Base-by-base conservation (phyloP, 1,140 invertebrate genomes). In the Apocrypta bakeri region DNA sequence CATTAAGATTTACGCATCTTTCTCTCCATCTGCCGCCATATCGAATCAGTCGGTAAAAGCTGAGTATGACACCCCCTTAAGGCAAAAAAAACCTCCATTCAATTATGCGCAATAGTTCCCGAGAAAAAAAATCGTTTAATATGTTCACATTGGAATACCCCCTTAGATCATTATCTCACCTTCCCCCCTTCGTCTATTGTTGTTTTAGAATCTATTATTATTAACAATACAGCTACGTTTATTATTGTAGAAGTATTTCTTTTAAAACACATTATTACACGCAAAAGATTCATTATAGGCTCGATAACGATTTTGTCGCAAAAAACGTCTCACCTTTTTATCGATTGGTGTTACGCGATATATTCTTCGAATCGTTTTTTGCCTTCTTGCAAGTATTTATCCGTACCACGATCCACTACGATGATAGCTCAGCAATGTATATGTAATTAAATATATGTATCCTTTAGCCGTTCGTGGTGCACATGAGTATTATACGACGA, bases 401-500 rank as follows among this genome's bases (percentile, higher is more conserved):
- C 63, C 21, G 21, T 33, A 79, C 29, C 68, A 71, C 66, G 21
- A 69, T 69, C 27, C 27, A 33, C 24, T 61, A 12, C n/a, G 68
- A 63, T 42, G 64, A 61, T 42, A 79, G 6, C 48, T 33, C 17
- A 71, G n/a, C 14, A 33, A 71, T 79, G 64, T 79, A 56, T 37
- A 29, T 68, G 27, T 56, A 79, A 56, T 79, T 79, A 79, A 33
- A 73, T 73, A 69, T 79, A 69, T 72, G 14, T n/a, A 78, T 66
- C 31, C 25, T 17, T 80, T 81, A 74, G 42, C 8, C 48, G 63
- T 75, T 69, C 6, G 29, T 61, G 40, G 73, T 71, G 73, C 42
- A 82, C 33, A 61, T 14, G 64, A 82, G 80, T 82, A 82, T 82
- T 82, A 82, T 69, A 73, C 71, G n/a, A 42, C 48, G 11, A 82